Base-by-base conservation (phyloP, 1,140 invertebrate species). In the Telenomus remus region DNA sequence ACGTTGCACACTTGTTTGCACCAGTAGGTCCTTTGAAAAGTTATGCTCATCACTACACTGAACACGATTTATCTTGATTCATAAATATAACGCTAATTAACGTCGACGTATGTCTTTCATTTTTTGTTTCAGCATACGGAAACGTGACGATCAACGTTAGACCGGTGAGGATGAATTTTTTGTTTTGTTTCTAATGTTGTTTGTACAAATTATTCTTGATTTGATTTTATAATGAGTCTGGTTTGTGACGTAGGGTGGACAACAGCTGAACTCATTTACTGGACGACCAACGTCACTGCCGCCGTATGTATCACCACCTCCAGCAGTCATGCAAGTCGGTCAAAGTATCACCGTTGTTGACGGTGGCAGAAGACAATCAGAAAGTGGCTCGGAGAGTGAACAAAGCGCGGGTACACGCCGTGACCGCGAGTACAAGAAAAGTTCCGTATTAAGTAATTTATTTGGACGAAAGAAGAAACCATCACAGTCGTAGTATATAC, bases 311-410 rank as follows among this genome's bases (percentile, higher is more conserved):
- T 81, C 86, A 19, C 87, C 86, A 3, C 84, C 81, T n/a, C 87
- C 84, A 35, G 85, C 85, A 9, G 76, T 82, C 0, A 70, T 80
- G 13, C 85, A 83, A 48, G 79, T 73, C 10, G 65, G 69, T 33
- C 79, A 82, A 49, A 83, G 69, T 47, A 77, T 83, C 0, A 76
- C 82, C 3, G 82, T 87, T 0, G 81, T 88, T 16, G 70, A 65
- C 2, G 85, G 85, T 33, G 82, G 84, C 1, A 81, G 86, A 69
- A 80, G 86, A 78, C 80, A 85, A 11, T 87, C 86, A 0, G 87
- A 89, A 56, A 89, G 87, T 72, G 87, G 86, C n/a, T 87, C 87
- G 1, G 88, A 89, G 60, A 89, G 87, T 55, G 87, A 89, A 53
- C 87, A 88, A 19, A 88, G 82, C n/a, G 79, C 75, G 27, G 78